Conservation (phyloP, 2,797 vertebrate species). For the Potorous gilbertii region DNA sequence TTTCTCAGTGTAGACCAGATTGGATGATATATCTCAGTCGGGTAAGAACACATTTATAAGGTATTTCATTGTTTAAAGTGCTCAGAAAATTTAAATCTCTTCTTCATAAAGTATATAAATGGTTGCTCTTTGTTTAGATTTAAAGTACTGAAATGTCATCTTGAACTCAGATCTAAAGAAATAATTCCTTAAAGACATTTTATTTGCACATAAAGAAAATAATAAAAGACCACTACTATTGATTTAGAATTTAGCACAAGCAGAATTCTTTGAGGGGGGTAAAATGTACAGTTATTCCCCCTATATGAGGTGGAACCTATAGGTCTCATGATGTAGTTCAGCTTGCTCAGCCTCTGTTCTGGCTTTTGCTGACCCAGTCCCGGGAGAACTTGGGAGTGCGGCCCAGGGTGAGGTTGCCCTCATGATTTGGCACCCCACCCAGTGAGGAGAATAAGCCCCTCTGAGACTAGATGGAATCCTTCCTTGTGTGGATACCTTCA, state of each 20-base stretch:
- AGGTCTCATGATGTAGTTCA: too few species aligned
- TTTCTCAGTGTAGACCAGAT: conserved; percentile 89
- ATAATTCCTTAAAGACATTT: background rate
- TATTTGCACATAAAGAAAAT: background rate
- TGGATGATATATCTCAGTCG: conserved; percentile 95
- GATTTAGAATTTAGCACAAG: too few species aligned
- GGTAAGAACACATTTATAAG: conserved; percentile 82
- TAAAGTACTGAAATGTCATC: background rate
- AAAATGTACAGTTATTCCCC: too few species aligned
- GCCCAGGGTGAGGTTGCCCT: background rate
- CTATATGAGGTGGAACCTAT: too few species aligned
- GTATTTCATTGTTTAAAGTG: background rate
- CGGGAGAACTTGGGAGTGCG: background rate
- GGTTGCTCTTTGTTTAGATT: conserved; percentile 22
- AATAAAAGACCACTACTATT: background rate
- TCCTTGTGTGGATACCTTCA: background rate
- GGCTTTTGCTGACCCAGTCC: background rate
- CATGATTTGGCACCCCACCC: background rate
- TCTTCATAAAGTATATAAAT: background rate
- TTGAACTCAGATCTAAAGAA: background rate
- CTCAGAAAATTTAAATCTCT: background rate
- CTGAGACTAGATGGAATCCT: background rate
- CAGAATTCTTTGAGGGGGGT: too few species aligned
- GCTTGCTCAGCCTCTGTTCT: too few species aligned
- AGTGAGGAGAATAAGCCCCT: background rate